Percentiles rank a stretch among this genome's conserved stretches.
These are phyloP conservation scores for Sapayoa aenigma DNA, from an alignment of 2,113 vertebrate species.

Conservation along the genomic window DNA sequence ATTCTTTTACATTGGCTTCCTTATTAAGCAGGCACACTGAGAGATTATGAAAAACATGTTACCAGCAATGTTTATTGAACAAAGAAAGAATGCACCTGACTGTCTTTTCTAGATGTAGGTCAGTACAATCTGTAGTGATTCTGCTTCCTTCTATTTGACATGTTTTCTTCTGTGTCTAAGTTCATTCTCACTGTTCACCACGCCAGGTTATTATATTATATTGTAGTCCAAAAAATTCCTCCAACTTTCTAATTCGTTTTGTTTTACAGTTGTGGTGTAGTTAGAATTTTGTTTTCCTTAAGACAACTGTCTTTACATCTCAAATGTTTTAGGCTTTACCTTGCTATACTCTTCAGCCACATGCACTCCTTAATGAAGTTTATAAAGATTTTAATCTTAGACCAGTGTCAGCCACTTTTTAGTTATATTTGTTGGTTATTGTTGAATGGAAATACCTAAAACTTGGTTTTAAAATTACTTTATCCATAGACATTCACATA, in stretches of 20 bases:
- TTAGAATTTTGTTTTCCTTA: neutral
- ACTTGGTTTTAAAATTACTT: slow-evolving; percentile 13
- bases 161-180: neutral
- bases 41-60: neutral
- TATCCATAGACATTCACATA: neutral
- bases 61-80: neutral
- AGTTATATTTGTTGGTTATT: slow-evolving; percentile 16
- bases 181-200: neutral
- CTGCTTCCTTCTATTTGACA: neutral
- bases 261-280: neutral
- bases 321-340: neutral
- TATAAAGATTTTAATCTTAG: slow-evolving; percentile 23
- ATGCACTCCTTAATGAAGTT: neutral
- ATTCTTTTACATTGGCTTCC: neutral
- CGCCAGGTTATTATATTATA: neutral
- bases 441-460: neutral
- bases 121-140: neutral
- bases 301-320: neutral
- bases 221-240: neutral
- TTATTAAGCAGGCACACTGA: neutral
- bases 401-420: slow-evolving; percentile 1
- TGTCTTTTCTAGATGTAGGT: neutral
- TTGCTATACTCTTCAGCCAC: neutral
- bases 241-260: neutral
- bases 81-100: neutral